Conservation (phyloP, 2,888 invertebrate genomes). For the Cheilosia urbana region DNA sequence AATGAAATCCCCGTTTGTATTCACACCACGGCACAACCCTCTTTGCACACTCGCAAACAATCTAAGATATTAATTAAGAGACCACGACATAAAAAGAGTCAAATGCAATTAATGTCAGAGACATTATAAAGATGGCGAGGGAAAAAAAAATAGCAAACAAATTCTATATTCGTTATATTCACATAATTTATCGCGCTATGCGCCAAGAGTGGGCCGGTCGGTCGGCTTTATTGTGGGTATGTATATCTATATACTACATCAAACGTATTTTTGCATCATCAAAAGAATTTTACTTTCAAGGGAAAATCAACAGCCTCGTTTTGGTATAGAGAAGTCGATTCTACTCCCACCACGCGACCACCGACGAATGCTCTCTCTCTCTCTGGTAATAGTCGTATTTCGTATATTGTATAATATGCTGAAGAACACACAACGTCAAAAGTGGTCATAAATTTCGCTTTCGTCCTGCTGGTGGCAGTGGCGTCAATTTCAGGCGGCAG, state of each 20-base stretch:
- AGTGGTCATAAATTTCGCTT: conserved; percentile 42
- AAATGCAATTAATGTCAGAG: conserved; percentile 66
- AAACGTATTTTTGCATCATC: conserved; percentile 7
- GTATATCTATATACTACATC: conserved; percentile 20
- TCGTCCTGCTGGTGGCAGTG: conserved; percentile 16
- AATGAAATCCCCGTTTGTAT: conserved; percentile 40
- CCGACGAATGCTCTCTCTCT: background rate
- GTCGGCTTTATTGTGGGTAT: background rate
- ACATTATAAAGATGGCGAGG: conserved; percentile 8
- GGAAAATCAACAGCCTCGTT: conserved; percentile 46
- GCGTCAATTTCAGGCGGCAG: conserved; percentile 40
- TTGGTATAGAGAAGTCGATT: conserved; percentile 18
- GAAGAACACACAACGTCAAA: conserved; percentile 7
- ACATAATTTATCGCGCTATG: conserved; percentile 30
- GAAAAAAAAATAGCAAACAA: conserved; percentile 4
- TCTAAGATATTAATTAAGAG: conserved; percentile 60
- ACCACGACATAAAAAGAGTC: conserved; percentile 61
- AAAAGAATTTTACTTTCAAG: conserved; percentile 28
- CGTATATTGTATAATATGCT: background rate
- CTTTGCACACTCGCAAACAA: conserved; percentile 27
- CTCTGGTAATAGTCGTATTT: background rate
- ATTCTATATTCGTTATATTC: conserved; percentile 29
- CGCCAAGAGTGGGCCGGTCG: conserved; percentile 26
- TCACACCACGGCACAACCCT: conserved; percentile 21
- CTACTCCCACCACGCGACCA: background rate